Base-by-base conservation (phyloP, 1,140 invertebrate species). In the Ylistrum balloti region DNA sequence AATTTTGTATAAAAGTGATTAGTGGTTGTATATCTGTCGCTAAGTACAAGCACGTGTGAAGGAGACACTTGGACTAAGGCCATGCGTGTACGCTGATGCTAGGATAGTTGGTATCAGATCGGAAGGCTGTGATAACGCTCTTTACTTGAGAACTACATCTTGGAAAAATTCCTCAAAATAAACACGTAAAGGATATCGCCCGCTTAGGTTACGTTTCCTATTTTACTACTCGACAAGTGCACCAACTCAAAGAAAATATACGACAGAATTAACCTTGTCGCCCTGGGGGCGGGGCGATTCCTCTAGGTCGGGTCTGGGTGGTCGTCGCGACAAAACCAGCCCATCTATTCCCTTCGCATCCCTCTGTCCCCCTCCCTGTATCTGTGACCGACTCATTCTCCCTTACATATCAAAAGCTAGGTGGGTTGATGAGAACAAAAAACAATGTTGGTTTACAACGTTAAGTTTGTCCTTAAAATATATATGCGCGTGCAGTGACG, bases 91-190 rank as follows among this genome's bases (percentile, higher is more conserved):
- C 22, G n/a, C 56, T 11, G n/a, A 74, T 74, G 56, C 22, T 1
- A 74, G n/a, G 56, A 45, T 45, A 17, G 41, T 17, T 17, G n/a
- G 56, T 74, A 74, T 74, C 22, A 74, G 56, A 74, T 74, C 56
- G 56, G 22, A 28, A n/a, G 56, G 56, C 56, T 22, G n/a, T 17
- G 56, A 28, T 74, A 74, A 74, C 56, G 56, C 0, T 28, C 56
- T 28, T n/a, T 74, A 74, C 56, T 74, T 74, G 56, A 74, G 56
- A 74, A 74, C 22, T 74, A 74, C 56, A 74, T 74, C 22, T 74
- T n/a, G 56, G 56, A 74, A 74, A n/a, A 74, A 74, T 74, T 74
- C n/a, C n/a, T 74, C 56, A 74, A 74, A 74, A 74, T 74, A 74
- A 74, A 74, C 56, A 74, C 22, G 17, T 74, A 28, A 74, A 28